A percentile compares a stretch with the other conserved stretches of the same genome.
These are phyloP conservation scores for Syndactyla subalaris DNA, from an alignment of 2,797 vertebrate species.

Conservation along the genomic window DNA sequence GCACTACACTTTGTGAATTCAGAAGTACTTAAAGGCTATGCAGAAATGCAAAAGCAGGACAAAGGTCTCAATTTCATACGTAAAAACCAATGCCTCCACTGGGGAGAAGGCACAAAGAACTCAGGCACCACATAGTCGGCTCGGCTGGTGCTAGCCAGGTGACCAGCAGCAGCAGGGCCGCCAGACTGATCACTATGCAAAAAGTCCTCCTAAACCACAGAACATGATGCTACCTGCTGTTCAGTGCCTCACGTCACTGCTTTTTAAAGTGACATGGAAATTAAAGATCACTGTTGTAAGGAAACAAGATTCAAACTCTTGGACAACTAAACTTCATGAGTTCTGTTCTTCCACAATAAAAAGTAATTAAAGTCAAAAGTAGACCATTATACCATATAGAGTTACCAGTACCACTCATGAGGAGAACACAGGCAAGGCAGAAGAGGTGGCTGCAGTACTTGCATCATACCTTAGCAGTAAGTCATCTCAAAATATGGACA, in stretches of 20 bases:
- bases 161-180: not conserved
- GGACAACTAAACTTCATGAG: not conserved
- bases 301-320: not conserved
- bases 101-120: not conserved
- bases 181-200: not conserved
- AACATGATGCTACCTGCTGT: not conserved
- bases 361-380: not conserved
- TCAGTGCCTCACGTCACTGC: not conserved
- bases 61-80: not conserved
- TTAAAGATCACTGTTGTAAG: not conserved
- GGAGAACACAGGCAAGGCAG: not conserved
- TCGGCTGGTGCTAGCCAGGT: not conserved
- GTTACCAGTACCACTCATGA: not conserved
- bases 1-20: constrained; percentile 44
- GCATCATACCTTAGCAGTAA: not conserved
- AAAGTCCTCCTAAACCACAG: not conserved
- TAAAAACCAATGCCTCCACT: not conserved
- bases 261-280: not conserved
- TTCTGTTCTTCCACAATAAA: not conserved
- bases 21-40: not conserved
- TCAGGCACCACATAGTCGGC: rapidly evolving
- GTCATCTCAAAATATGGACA: not conserved
- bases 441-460: not conserved
- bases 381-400: not conserved
- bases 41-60: constrained; percentile 8